Base-by-base conservation (phyloP, 2,888 invertebrate genomes). In the Criorhina ranunculi region DNA sequence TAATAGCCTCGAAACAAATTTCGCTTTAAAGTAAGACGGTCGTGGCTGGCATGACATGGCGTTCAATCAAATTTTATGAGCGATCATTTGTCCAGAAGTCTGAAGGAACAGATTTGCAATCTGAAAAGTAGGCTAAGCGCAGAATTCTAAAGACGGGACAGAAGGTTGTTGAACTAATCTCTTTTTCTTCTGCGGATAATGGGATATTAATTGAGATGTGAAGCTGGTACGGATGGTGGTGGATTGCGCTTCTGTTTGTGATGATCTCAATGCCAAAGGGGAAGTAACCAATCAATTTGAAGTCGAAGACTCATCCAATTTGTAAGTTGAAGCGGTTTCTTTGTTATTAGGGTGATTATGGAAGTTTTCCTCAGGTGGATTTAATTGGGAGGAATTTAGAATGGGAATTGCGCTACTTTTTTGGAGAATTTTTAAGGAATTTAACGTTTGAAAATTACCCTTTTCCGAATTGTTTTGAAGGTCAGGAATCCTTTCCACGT, bases 61-160 rank as follows among this genome's bases (percentile, higher is more conserved):
- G 59, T 76, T 66, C 76, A 66, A 76, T 76, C 76, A 59, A 59
- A 76, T 11, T 24, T 49, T 57, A 12, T 9, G 57, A 35, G 35
- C n/a, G 51, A 19, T 44, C 59, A 53, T 53, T 60, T 42, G 59
- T 59, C 66, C 66, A 40, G 51, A 40, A 29, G 31, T 19, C 17
- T 7, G 12, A 59, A 49, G 59, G 60, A 72, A 72, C 33, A 33
- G 33, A 57, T 77, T 67, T 44, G 67, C 77, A 77, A 42, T 29
- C 42, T 35, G 15, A 29, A 77, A 77, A 60, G 67, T 77, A 69
- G 77, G 77, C 67, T 77, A 77, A 77, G 67, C 51, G 59, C 15
- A 31, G 31, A 57, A 55, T 29, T n/a, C 6, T 11, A 24, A 46
- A 75, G 60, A 69, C 44, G 31, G n/a, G 67, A 67, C 53, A 49